A percentile compares a stretch with the other conserved stretches of the same genome.
These are phyloP conservation scores for Camelus dromedarius DNA, from an alignment of 2,113 vertebrate genomes.

Conservation along the genomic window DNA sequence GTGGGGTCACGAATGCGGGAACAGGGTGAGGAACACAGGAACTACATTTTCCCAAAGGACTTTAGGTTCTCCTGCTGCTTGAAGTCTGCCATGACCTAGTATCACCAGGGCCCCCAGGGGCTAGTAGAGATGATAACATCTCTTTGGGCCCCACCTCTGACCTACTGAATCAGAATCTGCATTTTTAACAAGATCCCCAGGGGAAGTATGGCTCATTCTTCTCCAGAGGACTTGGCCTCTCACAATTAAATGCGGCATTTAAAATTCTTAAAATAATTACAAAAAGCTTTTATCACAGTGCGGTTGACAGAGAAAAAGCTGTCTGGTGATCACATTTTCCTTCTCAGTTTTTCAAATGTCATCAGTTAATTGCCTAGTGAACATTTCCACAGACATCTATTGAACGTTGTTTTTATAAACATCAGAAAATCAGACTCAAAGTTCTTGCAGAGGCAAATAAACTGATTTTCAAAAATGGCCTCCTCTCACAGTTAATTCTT, in stretches of 20 bases:
- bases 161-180: background rate
- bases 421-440: constrained; percentile 47
- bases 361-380: background rate
- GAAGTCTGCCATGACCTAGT: background rate
- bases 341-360: constrained; percentile 21
- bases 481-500: background rate
- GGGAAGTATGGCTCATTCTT: background rate
- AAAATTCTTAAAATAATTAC: background rate
- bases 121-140: background rate
- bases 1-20: fast-evolving
- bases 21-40: background rate
- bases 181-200: background rate
- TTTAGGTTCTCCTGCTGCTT: background rate
- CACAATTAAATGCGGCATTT: background rate
- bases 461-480: constrained; percentile 36
- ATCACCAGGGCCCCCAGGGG: background rate
- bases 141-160: background rate
- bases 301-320: background rate
- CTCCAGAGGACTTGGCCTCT: background rate
- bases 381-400: constrained; percentile 12
- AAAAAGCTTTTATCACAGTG: background rate
- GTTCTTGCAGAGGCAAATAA: constrained; percentile 23
- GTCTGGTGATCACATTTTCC: background rate
- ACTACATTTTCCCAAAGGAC: too few species aligned
- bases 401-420: constrained; percentile 6